A percentile compares a stretch with the other conserved stretches of the same genome.
These are phyloP conservation scores for Megalonaias nervosa DNA, from an alignment of 1,140 invertebrate genomes.

Conservation along the genomic window DNA sequence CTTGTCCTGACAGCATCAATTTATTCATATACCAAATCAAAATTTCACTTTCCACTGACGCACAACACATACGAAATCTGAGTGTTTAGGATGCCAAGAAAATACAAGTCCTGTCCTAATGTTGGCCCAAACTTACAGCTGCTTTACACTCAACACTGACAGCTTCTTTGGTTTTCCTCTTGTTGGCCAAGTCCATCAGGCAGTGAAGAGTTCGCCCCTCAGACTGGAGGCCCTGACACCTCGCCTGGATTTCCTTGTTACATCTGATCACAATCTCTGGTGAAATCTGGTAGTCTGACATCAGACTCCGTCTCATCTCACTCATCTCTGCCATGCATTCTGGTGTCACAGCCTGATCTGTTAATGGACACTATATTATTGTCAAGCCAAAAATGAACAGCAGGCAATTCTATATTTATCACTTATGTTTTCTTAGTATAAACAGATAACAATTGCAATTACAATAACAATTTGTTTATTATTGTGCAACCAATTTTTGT, in stretches of 20 bases:
- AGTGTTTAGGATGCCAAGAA: too few relatives aligned
- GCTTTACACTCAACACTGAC: conserved; percentile 44
- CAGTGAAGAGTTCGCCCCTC: conserved; percentile 95
- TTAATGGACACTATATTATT: neutral
- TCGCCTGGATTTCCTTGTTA: conserved; percentile 80
- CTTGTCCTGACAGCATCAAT: too few relatives aligned
- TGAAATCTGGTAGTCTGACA: conserved; percentile 93
- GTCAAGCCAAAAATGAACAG: too few relatives aligned
- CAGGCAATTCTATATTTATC: too few relatives aligned
- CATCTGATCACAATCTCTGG: conserved; percentile 94
- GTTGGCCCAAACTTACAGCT: conserved; percentile 31
- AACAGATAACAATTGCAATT: too few relatives aligned
- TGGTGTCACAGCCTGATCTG: conserved; percentile 77
- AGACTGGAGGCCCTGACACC: conserved; percentile 77
- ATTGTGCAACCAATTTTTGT: too few relatives aligned
- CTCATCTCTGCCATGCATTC: conserved; percentile 89
- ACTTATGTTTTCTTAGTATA: too few relatives aligned
- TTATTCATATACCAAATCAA: too few relatives aligned
- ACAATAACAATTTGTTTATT: too few relatives aligned
- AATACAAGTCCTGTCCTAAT: too few relatives aligned
- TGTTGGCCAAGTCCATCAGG: conserved; percentile 80
- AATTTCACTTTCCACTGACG: too few relatives aligned
- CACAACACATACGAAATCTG: too few relatives aligned
- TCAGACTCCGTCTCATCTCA: conserved; percentile 89
- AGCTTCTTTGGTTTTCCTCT: conserved; percentile 1